Conservation (phyloP, 2,113 vertebrate genomes). For the Saccopteryx leptura region DNA sequence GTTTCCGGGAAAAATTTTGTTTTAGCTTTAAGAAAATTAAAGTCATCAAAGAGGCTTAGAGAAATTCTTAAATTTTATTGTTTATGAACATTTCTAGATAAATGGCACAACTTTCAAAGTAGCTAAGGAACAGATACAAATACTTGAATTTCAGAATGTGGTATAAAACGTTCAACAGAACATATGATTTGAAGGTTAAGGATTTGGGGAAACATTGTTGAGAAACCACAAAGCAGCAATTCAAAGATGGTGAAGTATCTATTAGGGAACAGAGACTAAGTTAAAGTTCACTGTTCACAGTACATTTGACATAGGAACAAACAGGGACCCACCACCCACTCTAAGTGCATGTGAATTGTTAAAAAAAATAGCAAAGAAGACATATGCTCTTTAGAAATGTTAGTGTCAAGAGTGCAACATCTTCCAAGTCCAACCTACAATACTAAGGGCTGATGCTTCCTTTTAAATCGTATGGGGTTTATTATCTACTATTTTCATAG, state of each 20-base stretch:
- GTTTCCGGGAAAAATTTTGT: background rate
- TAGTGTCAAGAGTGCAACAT: background rate
- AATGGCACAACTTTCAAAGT: background rate
- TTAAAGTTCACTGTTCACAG: background rate
- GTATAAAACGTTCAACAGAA: background rate
- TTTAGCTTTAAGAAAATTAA: conserved; percentile 43
- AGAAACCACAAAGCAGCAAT: background rate
- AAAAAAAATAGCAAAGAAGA: background rate
- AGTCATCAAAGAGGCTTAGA: conserved; percentile 38
- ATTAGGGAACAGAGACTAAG: background rate
- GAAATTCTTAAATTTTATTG: background rate
- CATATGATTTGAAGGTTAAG: background rate
- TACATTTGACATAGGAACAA: background rate
- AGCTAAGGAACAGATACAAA: background rate
- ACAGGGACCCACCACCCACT: no score
- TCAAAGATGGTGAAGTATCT: background rate
- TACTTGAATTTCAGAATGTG: background rate
- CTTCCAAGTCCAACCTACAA: background rate
- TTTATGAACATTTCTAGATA: conserved; percentile 39
- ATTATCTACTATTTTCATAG: background rate
- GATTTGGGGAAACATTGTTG: background rate
- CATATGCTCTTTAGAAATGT: background rate
- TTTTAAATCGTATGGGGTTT: background rate
- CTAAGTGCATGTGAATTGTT: background rate
- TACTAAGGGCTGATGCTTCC: background rate